A percentile compares a stretch with the other conserved stretches of the same genome.
Evolutionary conservation across 92 coral and sea anemone species (phyloP).

Genomic region (Parazoanthus swiftii): DNA sequence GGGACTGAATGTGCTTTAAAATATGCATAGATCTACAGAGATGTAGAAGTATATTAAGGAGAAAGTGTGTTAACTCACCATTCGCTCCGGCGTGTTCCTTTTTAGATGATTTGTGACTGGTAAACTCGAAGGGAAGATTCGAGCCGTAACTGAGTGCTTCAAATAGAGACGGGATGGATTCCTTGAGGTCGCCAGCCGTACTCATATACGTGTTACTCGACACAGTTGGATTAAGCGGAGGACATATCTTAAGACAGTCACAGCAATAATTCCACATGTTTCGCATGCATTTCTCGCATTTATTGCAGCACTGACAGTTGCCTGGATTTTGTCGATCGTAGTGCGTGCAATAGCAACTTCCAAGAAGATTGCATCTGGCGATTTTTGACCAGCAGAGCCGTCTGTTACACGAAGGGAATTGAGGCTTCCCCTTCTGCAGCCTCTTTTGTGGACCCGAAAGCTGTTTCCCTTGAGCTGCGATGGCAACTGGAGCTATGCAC

Average conservation of each 20-base stretch:
- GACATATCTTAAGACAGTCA: constrained; percentile 68
- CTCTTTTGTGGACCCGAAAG: neutral
- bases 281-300: constrained; percentile 68
- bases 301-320: constrained; percentile 58
- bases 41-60: neutral
- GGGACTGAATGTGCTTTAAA: neutral
- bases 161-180: constrained; percentile 68
- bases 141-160: constrained; percentile 66
- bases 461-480: neutral
- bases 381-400: constrained; percentile 11
- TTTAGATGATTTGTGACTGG: neutral
- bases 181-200: constrained; percentile 54
- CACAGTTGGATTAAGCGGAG: constrained; percentile 22
- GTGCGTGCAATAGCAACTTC: neutral
- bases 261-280: constrained; percentile 71
- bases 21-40: neutral
- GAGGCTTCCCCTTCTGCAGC: neutral
- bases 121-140: constrained; percentile 51
- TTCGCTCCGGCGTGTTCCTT: neutral
- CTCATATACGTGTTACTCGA: constrained; percentile 41
- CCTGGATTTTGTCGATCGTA: neutral
- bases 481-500: neutral
- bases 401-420: constrained; percentile 6
- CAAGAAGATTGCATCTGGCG: constrained; percentile 13
- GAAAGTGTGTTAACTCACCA: neutral